Evolutionary conservation across 2,888 invertebrate species (phyloP), one percentile per base, ranked within the genome.

Genomic region (Cephonodes hylas): DNA sequence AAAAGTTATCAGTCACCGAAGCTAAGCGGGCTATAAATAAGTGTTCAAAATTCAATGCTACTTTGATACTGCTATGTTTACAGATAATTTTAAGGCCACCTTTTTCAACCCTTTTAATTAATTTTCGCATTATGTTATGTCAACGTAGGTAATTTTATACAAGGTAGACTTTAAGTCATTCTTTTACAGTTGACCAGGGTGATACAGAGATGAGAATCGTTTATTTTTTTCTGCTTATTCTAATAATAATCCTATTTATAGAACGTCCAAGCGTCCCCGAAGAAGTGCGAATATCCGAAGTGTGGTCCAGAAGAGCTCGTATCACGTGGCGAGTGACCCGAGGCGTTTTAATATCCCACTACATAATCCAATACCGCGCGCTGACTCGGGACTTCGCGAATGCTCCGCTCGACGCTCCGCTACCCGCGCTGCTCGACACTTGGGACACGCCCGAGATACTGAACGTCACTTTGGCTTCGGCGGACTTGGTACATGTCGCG

Each of bases 401-500:
- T 71, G 83, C 83, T 7, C 84, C 87, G 45, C 80, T 89, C 3
- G 89, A 89, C 70, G 83, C 85, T 2, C 87, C 89, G 65, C 78
- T 90, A 0, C 86, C 88, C 66, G 80, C 86, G 67, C 75, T 85
- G 64, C 82, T 89, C 22, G 89, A 89, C 70, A 81, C 84, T 60
- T 92, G 91, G 92, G 88, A 89, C 70, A 74, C 86, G 0, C 77
- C 84, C 5, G 91, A 91, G 64, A 85, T 91, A 23, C 82, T 89
- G 65, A 92, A 92, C 73, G 65, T 91, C 42, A 91, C 91, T 42
- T 72, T 92, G 70, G 81, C 89, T 63, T 89, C 88, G 73, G 83
- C 91, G 38, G 91, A 92, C 79, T 79, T 92, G 70, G 83, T 91
- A 23, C 91, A 91, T 72, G 83, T 89, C 63, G 87, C 88, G 91